Evolutionary conservation across 2,888 invertebrate species (phyloP), one percentile per base, ranked within the genome.

Genomic region (Mylabris sibirica): DNA sequence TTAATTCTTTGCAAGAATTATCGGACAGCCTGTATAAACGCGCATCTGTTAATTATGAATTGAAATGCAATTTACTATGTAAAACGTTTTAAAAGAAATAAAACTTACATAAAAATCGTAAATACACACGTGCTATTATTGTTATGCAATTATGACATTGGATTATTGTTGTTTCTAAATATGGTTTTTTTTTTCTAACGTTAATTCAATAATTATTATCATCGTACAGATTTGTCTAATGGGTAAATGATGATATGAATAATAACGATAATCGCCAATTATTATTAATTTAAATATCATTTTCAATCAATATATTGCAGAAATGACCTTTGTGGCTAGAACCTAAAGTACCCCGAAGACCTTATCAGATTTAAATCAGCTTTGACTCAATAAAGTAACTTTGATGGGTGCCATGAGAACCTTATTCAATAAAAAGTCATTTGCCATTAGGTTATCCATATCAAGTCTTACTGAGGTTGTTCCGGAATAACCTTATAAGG

Each of bases 121-220:
- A 44, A 44, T 44, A n/a, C 17, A 17, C 44, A 44, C 44, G 44
- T 44, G 44, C 44, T 44, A 44, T 44, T 44, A n/a, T 44, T 44
- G 17, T 44, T 44, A 44, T 44, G 44, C 17, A 44, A 44, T 44
- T 44, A 44, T 44, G 44, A 44, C 44, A 44, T 44, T 44, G 44
- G 44, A 17, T 44, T 44, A 17, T 44, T n/a, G n/a, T n/a, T 44
- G 4, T 44, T 44, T 44, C 17, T 44, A 44, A 44, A 17, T 44
- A n/a, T n/a, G n/a, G n/a, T 17, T 44, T 44, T 14, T 41, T 44
- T 44, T 17, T 17, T 38, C 9, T 38, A 38, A 12, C 30, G 38
- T 38, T 14, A 38, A 38, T 38, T 38, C 12, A 38, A 38, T 12
- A 38, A 38, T 38, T 38, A 38, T 38, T 38, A 14, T 12, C 38